Conservation (phyloP, 2,888 invertebrate species). For the Prenolepis imparis region DNA sequence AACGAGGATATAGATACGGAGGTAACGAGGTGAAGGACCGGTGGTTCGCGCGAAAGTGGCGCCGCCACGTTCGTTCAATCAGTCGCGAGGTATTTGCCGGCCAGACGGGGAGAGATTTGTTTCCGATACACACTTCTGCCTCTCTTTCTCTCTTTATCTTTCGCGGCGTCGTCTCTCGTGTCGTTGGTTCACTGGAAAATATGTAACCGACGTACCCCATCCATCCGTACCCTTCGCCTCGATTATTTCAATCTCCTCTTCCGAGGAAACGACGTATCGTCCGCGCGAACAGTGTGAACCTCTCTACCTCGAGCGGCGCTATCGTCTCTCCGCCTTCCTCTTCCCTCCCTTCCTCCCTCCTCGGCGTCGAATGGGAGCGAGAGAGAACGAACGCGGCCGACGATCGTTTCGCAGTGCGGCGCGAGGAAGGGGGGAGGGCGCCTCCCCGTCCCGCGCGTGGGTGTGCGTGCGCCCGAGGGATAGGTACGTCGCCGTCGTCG, state of each 20-base stretch:
- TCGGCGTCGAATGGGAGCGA: conserved; percentile 33
- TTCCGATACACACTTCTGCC: background rate
- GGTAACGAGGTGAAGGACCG: conserved; percentile 66
- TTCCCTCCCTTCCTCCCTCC: conserved; percentile 2
- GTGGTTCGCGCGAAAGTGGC: conserved; percentile 76
- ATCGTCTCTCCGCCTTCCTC: no score
- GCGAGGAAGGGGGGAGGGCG: conserved; percentile 69
- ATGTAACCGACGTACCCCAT: conserved; percentile 57
- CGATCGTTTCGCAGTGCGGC: conserved; percentile 72
- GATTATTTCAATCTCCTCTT: background rate
- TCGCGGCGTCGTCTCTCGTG: conserved; percentile 65
- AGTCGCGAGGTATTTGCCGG: conserved; percentile 72
- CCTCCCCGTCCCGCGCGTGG: conserved; percentile 57
- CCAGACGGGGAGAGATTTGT: conserved; percentile 66
- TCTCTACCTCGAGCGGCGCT: no score
- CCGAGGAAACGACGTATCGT: conserved; percentile 55
- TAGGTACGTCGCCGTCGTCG: background rate
- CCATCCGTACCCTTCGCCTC: background rate
- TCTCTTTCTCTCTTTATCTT: background rate
- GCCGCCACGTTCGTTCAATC: conserved; percentile 67
- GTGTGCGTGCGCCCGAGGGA: conserved; percentile 64
- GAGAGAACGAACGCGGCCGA: conserved; percentile 57
- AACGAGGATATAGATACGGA: background rate
- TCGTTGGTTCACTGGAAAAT: conserved; percentile 66
- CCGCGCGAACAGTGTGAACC: no score